Evolutionary conservation across 2,113 vertebrate genomes (phyloP).

Genomic region (Trematocara unimaculatum): DNA sequence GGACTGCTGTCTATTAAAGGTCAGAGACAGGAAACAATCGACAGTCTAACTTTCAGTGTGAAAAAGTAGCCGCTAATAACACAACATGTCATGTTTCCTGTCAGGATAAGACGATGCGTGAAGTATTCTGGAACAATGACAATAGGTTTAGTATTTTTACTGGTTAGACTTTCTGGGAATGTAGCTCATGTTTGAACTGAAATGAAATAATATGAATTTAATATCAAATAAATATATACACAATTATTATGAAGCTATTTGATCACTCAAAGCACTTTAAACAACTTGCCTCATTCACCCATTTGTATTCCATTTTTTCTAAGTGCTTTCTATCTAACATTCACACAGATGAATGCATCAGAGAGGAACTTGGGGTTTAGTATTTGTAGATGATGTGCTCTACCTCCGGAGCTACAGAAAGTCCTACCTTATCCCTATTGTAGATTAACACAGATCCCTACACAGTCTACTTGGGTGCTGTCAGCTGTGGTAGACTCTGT

Average conservation of each 20-base stretch:
- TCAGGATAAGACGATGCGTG: background rate
- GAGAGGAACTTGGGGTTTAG: background rate
- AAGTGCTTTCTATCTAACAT: background rate
- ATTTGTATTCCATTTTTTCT: background rate
- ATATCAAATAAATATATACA: background rate
- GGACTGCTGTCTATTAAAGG: constrained; percentile 54
- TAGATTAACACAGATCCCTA: background rate
- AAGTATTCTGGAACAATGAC: background rate
- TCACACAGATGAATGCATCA: background rate
- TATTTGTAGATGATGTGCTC: background rate
- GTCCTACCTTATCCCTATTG: background rate
- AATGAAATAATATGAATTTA: background rate
- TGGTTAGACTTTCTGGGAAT: background rate
- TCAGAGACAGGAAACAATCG: constrained; percentile 46
- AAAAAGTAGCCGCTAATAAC: constrained; percentile 15
- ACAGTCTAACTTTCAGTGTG: constrained; percentile 42
- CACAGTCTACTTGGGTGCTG: background rate
- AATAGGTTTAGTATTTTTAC: background rate
- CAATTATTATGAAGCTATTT: background rate
- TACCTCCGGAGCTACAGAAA: background rate
- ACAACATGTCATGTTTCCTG: background rate
- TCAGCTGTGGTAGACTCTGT: background rate
- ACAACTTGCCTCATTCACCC: background rate
- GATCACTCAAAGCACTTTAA: background rate
- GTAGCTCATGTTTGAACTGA: background rate